Percentiles rank a stretch among this genome's conserved stretches.
phyloP scores from a whole-genome alignment of 1,140 invertebrate genomes.

The Paraescarpia echinospica region DNA sequence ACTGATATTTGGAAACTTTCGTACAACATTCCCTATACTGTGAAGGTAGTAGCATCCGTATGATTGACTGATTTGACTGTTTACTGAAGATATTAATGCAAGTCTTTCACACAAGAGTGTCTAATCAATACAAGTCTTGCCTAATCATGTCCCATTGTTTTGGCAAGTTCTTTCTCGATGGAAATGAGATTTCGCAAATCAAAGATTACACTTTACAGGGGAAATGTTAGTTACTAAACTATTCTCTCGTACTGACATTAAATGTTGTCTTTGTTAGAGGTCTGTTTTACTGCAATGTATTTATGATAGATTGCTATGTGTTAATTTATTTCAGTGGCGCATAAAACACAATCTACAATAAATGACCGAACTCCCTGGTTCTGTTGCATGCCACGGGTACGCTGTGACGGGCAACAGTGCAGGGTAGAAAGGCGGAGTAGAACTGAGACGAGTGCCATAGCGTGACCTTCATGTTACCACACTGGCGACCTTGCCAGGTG shows the following conservation, averaged over 20 bases:
- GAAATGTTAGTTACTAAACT: too few species aligned
- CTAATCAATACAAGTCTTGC: background rate
- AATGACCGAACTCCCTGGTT: background rate
- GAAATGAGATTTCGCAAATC: too few species aligned
- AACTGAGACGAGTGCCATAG: background rate
- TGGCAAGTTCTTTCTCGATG: too few species aligned
- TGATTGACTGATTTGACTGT: background rate
- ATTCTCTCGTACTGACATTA: background rate
- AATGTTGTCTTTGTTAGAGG: background rate
- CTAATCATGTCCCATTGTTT: background rate
- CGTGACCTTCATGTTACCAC: background rate
- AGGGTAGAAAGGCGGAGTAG: background rate
- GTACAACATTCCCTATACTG: background rate
- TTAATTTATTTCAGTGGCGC: background rate
- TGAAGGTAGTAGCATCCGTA: background rate
- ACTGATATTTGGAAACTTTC: background rate
- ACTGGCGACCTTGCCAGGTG: background rate
- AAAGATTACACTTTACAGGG: too few species aligned
- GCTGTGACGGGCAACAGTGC: background rate
- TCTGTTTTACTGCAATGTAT: background rate
- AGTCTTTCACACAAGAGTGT: background rate
- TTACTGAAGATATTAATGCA: background rate
- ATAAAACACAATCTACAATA: background rate
- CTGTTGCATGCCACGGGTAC: background rate
- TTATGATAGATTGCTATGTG: background rate